Evolutionary conservation across 2,888 invertebrate genomes (phyloP).

Genomic region (Abscondita cerata): DNA sequence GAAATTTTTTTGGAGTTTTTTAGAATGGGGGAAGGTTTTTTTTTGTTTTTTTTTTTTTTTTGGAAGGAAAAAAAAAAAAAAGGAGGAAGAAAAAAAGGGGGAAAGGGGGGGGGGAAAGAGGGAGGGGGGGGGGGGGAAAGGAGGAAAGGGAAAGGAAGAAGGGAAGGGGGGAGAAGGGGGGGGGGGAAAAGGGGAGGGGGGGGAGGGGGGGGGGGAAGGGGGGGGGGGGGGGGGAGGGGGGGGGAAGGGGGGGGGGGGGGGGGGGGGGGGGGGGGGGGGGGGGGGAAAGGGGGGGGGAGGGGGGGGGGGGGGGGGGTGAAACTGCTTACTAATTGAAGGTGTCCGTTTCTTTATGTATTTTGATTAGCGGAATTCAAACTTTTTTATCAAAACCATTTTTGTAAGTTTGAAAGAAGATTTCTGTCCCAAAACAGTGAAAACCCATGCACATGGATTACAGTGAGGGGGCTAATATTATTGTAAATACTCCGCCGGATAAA

Average conservation of each 20-base stretch:
- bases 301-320: background rate
- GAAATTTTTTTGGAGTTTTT: background rate
- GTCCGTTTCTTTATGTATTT: no score
- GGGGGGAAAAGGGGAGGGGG: conserved; percentile 1
- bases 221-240: conserved; percentile 7
- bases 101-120: background rate
- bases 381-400: no score
- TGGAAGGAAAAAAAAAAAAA: no score
- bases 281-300: background rate
- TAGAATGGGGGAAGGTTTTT: background rate
- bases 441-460: no score
- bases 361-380: no score
- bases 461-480: no score
- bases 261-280: conserved; percentile 9
- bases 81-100: background rate
- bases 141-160: background rate
- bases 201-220: conserved; percentile 2
- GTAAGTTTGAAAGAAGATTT: no score
- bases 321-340: no score
- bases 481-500: no score
- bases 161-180: background rate
- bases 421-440: no score
- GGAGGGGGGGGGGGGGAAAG: background rate
- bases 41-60: no score
- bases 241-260: conserved; percentile 5